Evolutionary conservation across 2,113 vertebrate species (phyloP), one percentile per base, ranked within the genome.

Genomic region (Tursiops truncatus): DNA sequence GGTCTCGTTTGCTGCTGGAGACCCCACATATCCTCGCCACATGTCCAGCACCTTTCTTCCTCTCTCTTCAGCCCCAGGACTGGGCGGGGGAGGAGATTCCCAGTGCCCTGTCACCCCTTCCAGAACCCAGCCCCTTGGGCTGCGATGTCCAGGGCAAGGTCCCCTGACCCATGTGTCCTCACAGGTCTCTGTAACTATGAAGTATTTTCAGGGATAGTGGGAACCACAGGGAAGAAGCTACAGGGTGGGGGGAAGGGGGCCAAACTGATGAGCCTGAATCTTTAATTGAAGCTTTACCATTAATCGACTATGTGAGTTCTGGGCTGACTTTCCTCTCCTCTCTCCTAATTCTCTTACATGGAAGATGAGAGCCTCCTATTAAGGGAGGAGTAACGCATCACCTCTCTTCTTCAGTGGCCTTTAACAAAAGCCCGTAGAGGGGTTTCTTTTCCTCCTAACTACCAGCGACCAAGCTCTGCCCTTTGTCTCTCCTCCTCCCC

Each of bases 231-330:
- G 62, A 91, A 20, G 23, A 74, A 36, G 38, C 38, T 31, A 0
- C 9, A 11, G 14, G 67, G 26, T 13, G 1, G 2, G 15, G 38
- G 18, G 25, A 7, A 20, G 18, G 65, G 14, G 23, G 41, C 58
- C 63, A 44, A 1, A 0, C 4, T 31, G 13, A 12, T 11, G 20
- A 25, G 33, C 41, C 86, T 31, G 20, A 80, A 5, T 62, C 80
- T 41, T 12, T 23, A 20, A 8, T 11, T 63, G 36, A 62, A 7
- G 28, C 36, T n/a, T 44, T 53, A 18, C 0, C 11, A 0, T 25
- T 47, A 4, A 23, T n/a, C 0, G 0, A 3, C 65, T 25, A 2
- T 14, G 8, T 58, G 31, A 13, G 0, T 84, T 3, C 25, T 23
- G 4, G 38, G 28, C 10, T 65, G 18, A 14, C 44, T 65, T 73